Evolutionary conservation across 2,113 vertebrate genomes (phyloP).

Genomic region (Indri indri): DNA sequence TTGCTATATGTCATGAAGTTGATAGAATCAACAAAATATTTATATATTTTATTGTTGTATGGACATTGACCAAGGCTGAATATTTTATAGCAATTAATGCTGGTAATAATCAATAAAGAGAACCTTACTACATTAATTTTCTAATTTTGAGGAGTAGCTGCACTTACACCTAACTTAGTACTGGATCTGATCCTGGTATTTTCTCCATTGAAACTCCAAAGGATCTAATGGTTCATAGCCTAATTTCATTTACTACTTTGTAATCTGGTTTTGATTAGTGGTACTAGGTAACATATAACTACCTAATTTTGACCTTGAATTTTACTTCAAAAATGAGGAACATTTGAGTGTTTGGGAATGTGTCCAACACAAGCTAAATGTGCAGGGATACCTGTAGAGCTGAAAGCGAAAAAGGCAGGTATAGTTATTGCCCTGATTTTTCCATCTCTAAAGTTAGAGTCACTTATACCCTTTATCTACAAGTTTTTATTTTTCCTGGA

Average conservation of each 20-base stretch:
- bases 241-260: background rate
- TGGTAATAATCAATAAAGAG: background rate
- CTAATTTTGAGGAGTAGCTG: background rate
- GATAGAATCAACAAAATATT: conserved; percentile 1
- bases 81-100: background rate
- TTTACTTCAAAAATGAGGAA: conserved; percentile 7
- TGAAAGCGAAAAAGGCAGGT: background rate
- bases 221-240: background rate
- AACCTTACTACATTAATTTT: background rate
- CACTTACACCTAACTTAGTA: background rate
- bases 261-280: background rate
- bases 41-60: background rate
- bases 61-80: background rate
- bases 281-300: background rate
- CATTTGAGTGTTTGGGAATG: background rate
- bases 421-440: background rate
- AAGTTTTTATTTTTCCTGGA: background rate
- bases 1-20: background rate
- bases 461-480: background rate
- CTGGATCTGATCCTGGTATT: background rate
- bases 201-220: background rate
- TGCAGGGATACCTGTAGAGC: background rate
- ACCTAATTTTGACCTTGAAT: background rate
- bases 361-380: background rate
- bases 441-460: background rate